Conservation (phyloP, 2,888 invertebrate genomes). For the Erebia epiphron region DNA sequence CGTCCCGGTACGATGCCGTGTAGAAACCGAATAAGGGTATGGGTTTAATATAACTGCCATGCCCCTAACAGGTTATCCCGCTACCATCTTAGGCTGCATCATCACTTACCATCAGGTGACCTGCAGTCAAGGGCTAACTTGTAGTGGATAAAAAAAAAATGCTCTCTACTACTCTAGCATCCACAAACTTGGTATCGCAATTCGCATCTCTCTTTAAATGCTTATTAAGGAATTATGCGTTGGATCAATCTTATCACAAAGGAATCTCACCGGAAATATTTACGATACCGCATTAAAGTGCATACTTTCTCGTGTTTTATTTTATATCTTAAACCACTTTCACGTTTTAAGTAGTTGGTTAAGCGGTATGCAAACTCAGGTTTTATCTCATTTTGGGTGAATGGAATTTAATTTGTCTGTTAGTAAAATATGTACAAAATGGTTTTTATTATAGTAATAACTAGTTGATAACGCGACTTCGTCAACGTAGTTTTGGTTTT, state of each 20-base stretch:
- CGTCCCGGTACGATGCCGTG: too few relatives aligned
- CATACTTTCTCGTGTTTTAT: conserved; percentile 27
- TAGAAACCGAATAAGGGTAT: too few relatives aligned
- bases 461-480: too few relatives aligned
- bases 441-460: too few relatives aligned
- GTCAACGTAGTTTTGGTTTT: too few relatives aligned
- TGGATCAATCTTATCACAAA: conserved; percentile 57
- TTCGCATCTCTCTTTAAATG: conserved; percentile 32
- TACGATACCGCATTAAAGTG: conserved; percentile 19
- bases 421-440: neutral
- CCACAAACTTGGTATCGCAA: conserved; percentile 42
- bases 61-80: too few relatives aligned
- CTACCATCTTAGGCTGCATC: too few relatives aligned
- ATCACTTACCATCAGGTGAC: too few relatives aligned
- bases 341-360: conserved; percentile 15
- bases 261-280: conserved; percentile 20
- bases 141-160: too few relatives aligned
- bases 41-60: too few relatives aligned
- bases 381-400: neutral
- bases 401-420: neutral
- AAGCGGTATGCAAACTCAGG: neutral
- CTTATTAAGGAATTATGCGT: conserved; percentile 49
- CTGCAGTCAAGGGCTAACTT: too few relatives aligned
- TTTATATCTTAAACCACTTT: conserved; percentile 23
- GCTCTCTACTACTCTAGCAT: conserved; percentile 45